Base-by-base conservation (phyloP, 2,888 invertebrate species). In the Epinotia nisella region DNA sequence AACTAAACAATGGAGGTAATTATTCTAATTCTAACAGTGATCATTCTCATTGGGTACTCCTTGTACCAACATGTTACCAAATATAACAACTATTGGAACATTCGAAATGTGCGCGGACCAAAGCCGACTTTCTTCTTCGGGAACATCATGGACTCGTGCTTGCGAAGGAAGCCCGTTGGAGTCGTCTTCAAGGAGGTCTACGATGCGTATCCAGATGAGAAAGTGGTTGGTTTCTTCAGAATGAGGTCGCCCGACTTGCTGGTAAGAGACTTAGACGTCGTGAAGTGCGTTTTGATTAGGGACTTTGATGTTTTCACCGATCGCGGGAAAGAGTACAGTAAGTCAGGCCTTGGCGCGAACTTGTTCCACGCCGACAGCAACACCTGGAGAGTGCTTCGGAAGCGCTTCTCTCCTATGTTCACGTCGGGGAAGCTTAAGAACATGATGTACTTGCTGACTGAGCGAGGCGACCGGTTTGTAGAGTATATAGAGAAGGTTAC, bases 81-180 rank as follows among this genome's bases (percentile, higher is more conserved):
- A 45, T 74, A 77, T 55, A 77, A 75, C 49, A 75, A 77, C 21
- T 81, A 79, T 66, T 82, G 80, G 82, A 72, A 74, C 53, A 71
- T 76, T 24, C 74, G 75, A 78, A 77, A 81, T 66, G 78, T 84
- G 0, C 29, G 65, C 0, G 78, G 79, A 13, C 81, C 79, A 19
- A 65, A 77, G 72, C 83, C 83, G 3, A 35, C 75, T 15, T 69
- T 76, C 17, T 71, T 84, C 2, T 79, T 81, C 45, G 83, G 83
- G 1, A 82, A 80, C 62, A 66, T 79, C 7, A 78, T 76, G 49
- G 78, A 81, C 15, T 71, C 74, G 3, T 61, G 76, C 13, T 21
- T 81, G 4, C 66, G 78, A 10, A 68, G 64, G 29, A 75, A 77
- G 60, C 74, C 77, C 10, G 35, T 79, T 2, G 75, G 76, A 5